A percentile compares a stretch with the other conserved stretches of the same genome.
These are phyloP conservation scores for Urocynchramus pylzowi DNA, from an alignment of 2,113 vertebrate genomes.

Conservation along the genomic window DNA sequence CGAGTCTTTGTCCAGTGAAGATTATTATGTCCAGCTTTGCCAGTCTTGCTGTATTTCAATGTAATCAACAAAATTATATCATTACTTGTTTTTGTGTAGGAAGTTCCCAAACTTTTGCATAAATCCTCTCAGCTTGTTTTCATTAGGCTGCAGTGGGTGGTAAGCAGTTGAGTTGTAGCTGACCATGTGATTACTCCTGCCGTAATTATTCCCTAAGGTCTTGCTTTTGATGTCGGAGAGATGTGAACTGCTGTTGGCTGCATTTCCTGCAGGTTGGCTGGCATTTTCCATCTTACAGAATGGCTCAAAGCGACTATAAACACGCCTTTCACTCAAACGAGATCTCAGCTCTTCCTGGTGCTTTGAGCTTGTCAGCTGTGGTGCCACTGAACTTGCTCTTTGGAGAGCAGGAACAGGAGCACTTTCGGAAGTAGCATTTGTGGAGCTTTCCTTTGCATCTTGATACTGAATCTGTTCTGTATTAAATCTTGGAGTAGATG, in stretches of 20 bases:
- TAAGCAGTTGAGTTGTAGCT: slow-evolving; percentile 64
- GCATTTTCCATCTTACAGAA: slow-evolving; percentile 80
- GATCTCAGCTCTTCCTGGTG: slow-evolving; percentile 60
- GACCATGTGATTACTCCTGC: slow-evolving; percentile 63
- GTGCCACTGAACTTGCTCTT: not conserved
- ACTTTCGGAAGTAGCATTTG: not conserved
- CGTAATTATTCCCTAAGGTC: slow-evolving; percentile 50
- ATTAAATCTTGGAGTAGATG: slow-evolving; percentile 83
- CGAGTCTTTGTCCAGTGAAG: not conserved
- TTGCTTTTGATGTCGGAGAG: slow-evolving; percentile 72
- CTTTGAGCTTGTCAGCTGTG: slow-evolving; percentile 18
- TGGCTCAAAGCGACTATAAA: slow-evolving; percentile 87
- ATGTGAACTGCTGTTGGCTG: slow-evolving; percentile 31
- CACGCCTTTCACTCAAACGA: slow-evolving; percentile 67
- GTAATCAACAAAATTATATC: not conserved
- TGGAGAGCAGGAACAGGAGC: slow-evolving; percentile 26
- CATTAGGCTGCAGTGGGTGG: slow-evolving; percentile 73
- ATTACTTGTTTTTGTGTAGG: slow-evolving; percentile 84
- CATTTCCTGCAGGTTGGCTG: not conserved
- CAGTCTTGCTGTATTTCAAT: not conserved
- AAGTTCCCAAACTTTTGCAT: slow-evolving; percentile 88
- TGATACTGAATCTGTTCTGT: slow-evolving; percentile 79
- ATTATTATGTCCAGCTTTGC: not conserved
- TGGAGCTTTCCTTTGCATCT: slow-evolving; percentile 49
- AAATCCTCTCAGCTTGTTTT: slow-evolving; percentile 88